phyloP scores from a whole-genome alignment of 2,113 vertebrate genomes.

The Oxyura jamaicensis region DNA sequence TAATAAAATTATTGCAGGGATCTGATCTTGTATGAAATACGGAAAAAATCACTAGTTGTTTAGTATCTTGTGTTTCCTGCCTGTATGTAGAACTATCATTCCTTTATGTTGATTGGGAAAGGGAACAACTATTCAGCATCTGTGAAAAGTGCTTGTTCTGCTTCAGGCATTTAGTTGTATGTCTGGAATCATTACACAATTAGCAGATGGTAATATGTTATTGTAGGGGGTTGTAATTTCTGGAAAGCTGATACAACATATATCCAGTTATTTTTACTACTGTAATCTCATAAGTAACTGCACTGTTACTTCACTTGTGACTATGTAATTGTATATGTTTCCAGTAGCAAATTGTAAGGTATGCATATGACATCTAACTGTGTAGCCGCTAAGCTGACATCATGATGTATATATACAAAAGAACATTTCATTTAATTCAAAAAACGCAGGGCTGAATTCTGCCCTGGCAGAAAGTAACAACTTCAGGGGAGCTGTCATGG shows the following conservation, averaged over 20 bases:
- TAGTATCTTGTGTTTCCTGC: background rate
- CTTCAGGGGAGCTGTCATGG: background rate
- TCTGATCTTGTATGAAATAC: background rate
- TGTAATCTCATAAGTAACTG: constrained; percentile 6
- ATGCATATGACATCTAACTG: background rate
- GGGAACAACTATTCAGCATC: background rate
- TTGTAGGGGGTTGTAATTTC: background rate
- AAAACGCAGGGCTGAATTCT: background rate
- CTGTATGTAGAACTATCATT: background rate
- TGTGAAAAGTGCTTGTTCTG: background rate
- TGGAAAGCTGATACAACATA: background rate
- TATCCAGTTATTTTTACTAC: constrained; percentile 37
- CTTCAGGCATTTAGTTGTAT: background rate
- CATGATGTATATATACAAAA: background rate
- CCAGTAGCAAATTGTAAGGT: background rate
- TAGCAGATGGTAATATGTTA: background rate
- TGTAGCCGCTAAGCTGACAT: background rate
- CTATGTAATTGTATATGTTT: constrained; percentile 7
- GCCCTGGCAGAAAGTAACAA: background rate
- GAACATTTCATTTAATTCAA: background rate
- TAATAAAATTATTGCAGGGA: background rate
- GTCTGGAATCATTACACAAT: background rate
- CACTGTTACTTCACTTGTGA: constrained; percentile 25
- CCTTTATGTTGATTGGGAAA: background rate
- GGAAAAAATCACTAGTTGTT: background rate